Base-by-base conservation (phyloP, 2,888 invertebrate genomes). In the Pharmacophagus antenor region DNA sequence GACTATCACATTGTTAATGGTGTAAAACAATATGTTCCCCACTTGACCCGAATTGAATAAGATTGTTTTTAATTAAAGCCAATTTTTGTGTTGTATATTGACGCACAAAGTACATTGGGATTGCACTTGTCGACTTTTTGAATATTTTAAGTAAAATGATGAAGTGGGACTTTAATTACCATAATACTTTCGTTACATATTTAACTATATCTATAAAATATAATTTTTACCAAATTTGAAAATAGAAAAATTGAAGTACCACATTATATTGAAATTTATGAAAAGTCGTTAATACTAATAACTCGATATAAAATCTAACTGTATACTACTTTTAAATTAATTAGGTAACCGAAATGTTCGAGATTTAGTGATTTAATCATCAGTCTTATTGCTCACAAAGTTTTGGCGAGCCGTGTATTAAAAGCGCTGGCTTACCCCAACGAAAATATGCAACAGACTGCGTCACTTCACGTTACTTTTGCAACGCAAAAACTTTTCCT, bases 21-120 rank as follows among this genome's bases (percentile, higher is more conserved):
- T 51, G 21, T 51, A 20, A 27, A 51, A 20, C 63, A 59, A 62
- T 64, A 64, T 58, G 63, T 22, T 61, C 58, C 69, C 69, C 69
- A 70, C 73, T 65, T 67, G 64, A 56, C 60, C 51, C 70, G 65
- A 73, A 76, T 72, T 71, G 73, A 77, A 76, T 73, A 73, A 71
- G 72, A 68, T 67, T 74, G 70, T 73, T 73, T 70, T 70, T 77
- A 78, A 78, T 78, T 80, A 73, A 75, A 72, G 42, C 42, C 71
- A 63, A 58, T 66, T 70, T 72, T 74, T 68, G 60, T 59, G 68
- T 66, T 62, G 58, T 53, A 27, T 55, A 48, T 60, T 73, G 74
- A 74, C 65, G 73, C 75, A 73, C 60, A 59, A 58, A 65, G 58
- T 61, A 58, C 61, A 67, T 66, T 65, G 62, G 51, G 64, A 61